Conservation (phyloP, 2,888 invertebrate species). For the Gortyna flavago region DNA sequence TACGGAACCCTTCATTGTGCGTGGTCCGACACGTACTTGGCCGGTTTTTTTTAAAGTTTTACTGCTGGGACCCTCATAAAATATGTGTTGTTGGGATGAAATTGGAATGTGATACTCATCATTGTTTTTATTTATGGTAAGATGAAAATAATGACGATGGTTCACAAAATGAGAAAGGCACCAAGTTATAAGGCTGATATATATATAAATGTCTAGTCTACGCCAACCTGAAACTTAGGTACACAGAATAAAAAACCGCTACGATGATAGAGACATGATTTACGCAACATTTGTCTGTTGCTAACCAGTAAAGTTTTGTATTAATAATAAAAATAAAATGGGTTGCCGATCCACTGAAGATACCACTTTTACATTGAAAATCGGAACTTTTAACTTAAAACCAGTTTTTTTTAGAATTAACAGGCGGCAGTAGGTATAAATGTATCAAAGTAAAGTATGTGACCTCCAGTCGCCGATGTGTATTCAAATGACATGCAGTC, state of each 20-base stretch:
- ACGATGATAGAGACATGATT: neutral
- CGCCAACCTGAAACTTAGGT: neutral
- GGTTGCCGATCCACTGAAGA: neutral
- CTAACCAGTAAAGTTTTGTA: neutral
- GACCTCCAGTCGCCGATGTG: neutral
- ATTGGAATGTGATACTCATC: neutral
- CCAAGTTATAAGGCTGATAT: neutral
- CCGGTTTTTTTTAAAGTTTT: too few relatives aligned
- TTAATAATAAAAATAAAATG: neutral
- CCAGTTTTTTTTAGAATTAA: neutral
- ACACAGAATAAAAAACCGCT: neutral
- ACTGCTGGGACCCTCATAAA: neutral
- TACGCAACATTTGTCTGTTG: slow-evolving; percentile 6
- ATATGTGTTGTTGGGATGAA: neutral
- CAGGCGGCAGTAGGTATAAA: neutral
- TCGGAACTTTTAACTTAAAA: neutral
- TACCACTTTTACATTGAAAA: neutral
- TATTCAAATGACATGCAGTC: neutral
- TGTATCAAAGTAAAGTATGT: neutral
- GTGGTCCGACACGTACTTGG: too few relatives aligned
- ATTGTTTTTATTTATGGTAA: neutral
- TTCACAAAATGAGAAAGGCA: neutral
- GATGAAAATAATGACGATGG: neutral
- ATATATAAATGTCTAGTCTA: neutral
- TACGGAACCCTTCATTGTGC: too few relatives aligned